These are phyloP conservation scores for Micrastur ruficollis DNA, from an alignment of 2,797 vertebrate genomes.

Conservation along the genomic window DNA sequence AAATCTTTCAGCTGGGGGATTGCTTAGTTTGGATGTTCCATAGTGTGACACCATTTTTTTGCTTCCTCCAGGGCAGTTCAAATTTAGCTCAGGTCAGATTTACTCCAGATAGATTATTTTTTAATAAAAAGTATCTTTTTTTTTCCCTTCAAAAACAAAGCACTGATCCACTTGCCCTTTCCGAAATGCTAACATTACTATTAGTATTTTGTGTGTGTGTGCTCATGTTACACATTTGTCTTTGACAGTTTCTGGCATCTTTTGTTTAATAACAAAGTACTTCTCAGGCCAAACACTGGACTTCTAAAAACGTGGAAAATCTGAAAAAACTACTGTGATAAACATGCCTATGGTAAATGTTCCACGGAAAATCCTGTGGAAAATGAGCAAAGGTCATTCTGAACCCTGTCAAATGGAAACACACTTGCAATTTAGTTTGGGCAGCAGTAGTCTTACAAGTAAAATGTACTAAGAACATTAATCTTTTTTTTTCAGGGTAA, in stretches of 20 bases:
- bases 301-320: neutral
- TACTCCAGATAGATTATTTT: neutral
- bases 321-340: neutral
- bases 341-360: neutral
- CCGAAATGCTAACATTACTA: neutral
- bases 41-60: neutral
- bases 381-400: constrained; percentile 11
- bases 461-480: neutral
- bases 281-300: neutral
- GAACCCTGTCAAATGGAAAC: constrained; percentile 15
- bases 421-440: neutral
- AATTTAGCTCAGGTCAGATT: neutral
- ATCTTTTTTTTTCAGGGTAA: neutral
- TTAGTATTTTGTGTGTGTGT: neutral
- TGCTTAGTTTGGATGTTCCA: neutral
- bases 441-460: neutral
- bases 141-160: neutral
- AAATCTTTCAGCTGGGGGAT: constrained; percentile 4
- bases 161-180: neutral
- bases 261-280: neutral
- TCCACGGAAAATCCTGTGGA: neutral
- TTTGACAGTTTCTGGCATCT: neutral
- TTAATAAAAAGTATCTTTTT: neutral
- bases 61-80: neutral
- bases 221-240: neutral